Percentiles rank a stretch among this genome's conserved stretches.
Conservation (phyloP, 2,113 vertebrate species). For the Eudyptes chrysolophus region DNA sequence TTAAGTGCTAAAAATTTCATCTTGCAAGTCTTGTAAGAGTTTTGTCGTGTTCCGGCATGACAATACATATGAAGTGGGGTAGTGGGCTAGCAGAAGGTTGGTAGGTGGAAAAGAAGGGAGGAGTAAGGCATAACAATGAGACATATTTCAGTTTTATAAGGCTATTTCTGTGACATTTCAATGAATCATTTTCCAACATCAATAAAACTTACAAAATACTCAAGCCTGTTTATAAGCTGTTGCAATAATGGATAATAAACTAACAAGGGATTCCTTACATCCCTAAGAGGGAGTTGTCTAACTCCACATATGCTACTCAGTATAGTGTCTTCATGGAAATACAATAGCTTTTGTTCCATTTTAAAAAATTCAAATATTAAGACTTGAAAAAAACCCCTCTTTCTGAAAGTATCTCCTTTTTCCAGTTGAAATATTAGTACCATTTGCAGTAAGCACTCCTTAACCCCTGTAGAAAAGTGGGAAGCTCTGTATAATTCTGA, state of each 20-base stretch:
- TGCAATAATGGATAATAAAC: conserved; percentile 35
- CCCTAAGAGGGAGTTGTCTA: conserved; percentile 30
- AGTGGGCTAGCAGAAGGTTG: conserved; percentile 50
- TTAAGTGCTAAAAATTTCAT: background rate
- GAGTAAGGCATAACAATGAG: conserved; percentile 57
- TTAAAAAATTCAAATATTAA: background rate
- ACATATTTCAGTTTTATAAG: conserved; percentile 56
- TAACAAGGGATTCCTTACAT: conserved; percentile 21
- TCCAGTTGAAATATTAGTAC: conserved; percentile 44
- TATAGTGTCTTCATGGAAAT: conserved; percentile 9
- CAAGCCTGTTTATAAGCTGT: conserved; percentile 42
- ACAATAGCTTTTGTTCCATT: conserved; percentile 32
- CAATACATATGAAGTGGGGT: background rate
- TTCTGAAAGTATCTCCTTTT: conserved; percentile 54
- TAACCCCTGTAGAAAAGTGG: conserved; percentile 48
- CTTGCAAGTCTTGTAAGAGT: background rate
- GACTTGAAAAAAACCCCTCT: background rate
- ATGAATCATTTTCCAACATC: conserved; percentile 62
- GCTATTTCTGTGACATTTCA: conserved; percentile 52
- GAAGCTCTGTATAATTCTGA: conserved; percentile 67
- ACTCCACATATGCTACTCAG: conserved; percentile 10
- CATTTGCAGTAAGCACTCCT: background rate
- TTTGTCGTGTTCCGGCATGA: background rate
- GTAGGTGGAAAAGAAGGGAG: conserved; percentile 48
- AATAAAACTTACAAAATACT: conserved; percentile 60